phyloP scores from a whole-genome alignment of 2,113 vertebrate species.

The Calyptommatus sinebrachiatus region DNA sequence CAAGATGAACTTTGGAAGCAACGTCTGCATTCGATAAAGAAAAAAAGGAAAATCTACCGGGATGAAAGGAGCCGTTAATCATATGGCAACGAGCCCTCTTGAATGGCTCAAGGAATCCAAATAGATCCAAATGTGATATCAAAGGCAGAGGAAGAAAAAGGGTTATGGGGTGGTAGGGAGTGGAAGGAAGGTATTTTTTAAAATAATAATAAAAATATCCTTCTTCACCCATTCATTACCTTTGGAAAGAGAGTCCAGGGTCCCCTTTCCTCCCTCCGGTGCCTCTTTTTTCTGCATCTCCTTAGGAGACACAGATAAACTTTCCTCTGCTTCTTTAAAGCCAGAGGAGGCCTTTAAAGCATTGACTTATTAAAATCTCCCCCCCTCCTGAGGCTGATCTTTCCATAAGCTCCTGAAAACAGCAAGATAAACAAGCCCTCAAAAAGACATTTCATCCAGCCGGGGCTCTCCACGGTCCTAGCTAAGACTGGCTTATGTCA shows the following conservation, averaged over 20 bases:
- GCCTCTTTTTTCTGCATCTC: background rate
- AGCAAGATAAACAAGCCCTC: background rate
- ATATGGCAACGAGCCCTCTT: slow-evolving; percentile 35
- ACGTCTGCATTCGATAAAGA: slow-evolving; percentile 47
- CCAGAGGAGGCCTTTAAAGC: background rate
- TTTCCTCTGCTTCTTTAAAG: slow-evolving; percentile 9
- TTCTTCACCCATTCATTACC: background rate
- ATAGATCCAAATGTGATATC: slow-evolving; percentile 47
- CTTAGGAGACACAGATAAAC: slow-evolving; percentile 1
- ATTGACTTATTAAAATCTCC: background rate
- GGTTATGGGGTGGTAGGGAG: background rate
- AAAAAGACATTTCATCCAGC: background rate
- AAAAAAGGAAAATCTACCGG: slow-evolving; percentile 39
- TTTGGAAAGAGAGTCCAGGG: background rate
- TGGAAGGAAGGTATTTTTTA: too few species aligned
- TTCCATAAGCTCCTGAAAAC: background rate
- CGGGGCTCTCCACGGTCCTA: too few species aligned
- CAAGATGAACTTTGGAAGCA: slow-evolving; percentile 36
- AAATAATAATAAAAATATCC: too few species aligned
- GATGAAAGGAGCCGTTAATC: slow-evolving; percentile 57
- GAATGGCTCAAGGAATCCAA: slow-evolving; percentile 45
- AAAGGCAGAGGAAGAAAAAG: slow-evolving; percentile 43
- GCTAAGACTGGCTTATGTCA: background rate
- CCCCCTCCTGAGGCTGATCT: background rate
- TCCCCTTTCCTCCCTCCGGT: too few species aligned